phyloP scores from a whole-genome alignment of 1,140 invertebrate genomes.

The Lanistes nyassanus region DNA sequence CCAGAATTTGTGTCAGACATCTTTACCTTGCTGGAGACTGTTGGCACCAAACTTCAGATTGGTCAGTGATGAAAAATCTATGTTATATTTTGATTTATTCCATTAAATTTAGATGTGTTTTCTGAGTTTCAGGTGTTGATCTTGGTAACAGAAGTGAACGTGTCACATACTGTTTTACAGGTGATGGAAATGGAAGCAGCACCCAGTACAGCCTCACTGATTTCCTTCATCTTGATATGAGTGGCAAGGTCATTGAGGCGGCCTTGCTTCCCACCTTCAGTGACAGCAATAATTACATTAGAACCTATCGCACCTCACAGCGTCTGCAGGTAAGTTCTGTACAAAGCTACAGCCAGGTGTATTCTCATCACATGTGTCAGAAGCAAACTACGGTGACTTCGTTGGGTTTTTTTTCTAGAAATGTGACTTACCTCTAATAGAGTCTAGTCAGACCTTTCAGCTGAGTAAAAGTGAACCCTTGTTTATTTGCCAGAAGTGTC shows the following conservation, averaged over 20 bases:
- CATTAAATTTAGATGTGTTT: too few relatives aligned
- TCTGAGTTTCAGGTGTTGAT: too few relatives aligned
- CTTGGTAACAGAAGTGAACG: too few relatives aligned
- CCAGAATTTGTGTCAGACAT: constrained; percentile 81
- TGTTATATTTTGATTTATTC: too few relatives aligned
- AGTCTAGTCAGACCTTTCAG: too few relatives aligned
- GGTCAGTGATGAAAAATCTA: constrained; percentile 7
- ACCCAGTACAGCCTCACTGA: constrained; percentile 56
- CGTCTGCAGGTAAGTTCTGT: constrained; percentile 45
- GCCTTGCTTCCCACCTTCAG: constrained; percentile 71
- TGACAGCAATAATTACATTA: constrained; percentile 24
- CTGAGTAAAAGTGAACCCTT: too few relatives aligned
- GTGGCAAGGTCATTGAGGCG: constrained; percentile 74
- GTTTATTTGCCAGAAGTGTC: too few relatives aligned
- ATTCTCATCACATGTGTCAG: too few relatives aligned
- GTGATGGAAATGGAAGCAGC: constrained; percentile 12
- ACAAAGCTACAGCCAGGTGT: too few relatives aligned
- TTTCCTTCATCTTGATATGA: constrained; percentile 74
- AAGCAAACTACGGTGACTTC: too few relatives aligned
- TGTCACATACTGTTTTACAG: constrained; percentile 7
- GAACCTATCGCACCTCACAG: constrained; percentile 47
- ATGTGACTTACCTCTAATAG: too few relatives aligned
- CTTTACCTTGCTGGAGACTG: constrained; percentile 78
- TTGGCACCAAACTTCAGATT: constrained; percentile 74
- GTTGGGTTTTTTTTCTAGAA: too few relatives aligned